Evolutionary conservation across 2,113 vertebrate species (phyloP), one percentile per base, ranked within the genome.

Genomic region (Apodemus speciosus): DNA sequence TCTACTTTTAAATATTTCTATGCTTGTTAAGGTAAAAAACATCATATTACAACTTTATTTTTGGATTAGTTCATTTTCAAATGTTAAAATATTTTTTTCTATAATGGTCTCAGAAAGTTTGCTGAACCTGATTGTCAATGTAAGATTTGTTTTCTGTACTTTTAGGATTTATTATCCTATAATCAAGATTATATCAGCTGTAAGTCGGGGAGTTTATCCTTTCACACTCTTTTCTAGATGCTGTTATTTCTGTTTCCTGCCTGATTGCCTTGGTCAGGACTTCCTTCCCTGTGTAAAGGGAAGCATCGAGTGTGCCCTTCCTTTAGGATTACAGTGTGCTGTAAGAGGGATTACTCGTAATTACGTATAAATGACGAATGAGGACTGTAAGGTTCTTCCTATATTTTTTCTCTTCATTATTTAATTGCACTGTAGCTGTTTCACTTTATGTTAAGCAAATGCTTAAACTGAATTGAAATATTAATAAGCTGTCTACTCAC

Each of bases 361-460:
- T 86, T 49, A 80, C 9, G 46, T 68, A 16, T 56, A 56, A 66
- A 40, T 49, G 81, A 92, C 35, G 40, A 16, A 40, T n/a, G 72
- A 3, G 88, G 58, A 93, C 43, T 83, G 27, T 72, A 90, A 56
- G 69, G 73, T 46, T 69, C 3, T 69, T 76, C 25, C 2, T 93
- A 51, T 60, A 86, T 8, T 27, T 32, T 27, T 32, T 23, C 18
- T 40, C 32, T 77, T 89, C 56, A 66, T 75, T 93, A 20, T 75
- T 90, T 91, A 88, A 71, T 88, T 77, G 80, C 51, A 93, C 68
- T 88, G 16, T 46, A 69, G 79, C 80, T 69, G 40, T 69, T 95
- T 0, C 25, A 89, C 6, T 71, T 85, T 72, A 49, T 56, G 38
- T 77, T 75, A 92, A 90, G 38, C 81, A 72, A 72, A 75, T 94